Evolutionary conservation across 2,113 vertebrate species (phyloP).

Genomic region (Paramormyrops kingsleyae): DNA sequence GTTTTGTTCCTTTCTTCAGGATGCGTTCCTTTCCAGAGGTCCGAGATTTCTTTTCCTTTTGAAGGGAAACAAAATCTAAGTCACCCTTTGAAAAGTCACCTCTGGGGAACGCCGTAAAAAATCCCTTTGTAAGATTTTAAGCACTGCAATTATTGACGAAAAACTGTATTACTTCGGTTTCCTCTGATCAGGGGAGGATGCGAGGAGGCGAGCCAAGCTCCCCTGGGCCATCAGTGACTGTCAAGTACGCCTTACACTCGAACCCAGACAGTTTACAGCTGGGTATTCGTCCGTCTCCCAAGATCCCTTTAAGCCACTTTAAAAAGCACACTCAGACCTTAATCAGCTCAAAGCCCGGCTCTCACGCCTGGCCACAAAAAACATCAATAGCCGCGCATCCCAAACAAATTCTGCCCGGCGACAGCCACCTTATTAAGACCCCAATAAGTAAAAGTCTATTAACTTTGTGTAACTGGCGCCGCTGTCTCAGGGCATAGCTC

Average conservation of each 20-base stretch:
- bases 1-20: not conserved
- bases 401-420: constrained; percentile 79
- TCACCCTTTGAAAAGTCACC: constrained; percentile 71
- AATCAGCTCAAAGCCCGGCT: constrained; percentile 73
- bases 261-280: constrained; percentile 68
- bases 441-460: constrained; percentile 68
- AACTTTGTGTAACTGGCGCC: constrained; percentile 70
- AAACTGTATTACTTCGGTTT: constrained; percentile 67
- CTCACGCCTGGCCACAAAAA: constrained; percentile 65
- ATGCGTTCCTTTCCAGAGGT: constrained; percentile 2
- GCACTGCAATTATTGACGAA: constrained; percentile 73
- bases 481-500: constrained; percentile 61
- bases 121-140: constrained; percentile 77
- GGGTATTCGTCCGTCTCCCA: constrained; percentile 65
- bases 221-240: constrained; percentile 49
- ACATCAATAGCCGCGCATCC: constrained; percentile 80
- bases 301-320: constrained; percentile 72
- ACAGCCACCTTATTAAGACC: constrained; percentile 80
- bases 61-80: constrained; percentile 69
- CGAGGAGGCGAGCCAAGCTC: constrained; percentile 24
- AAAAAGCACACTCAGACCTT: constrained; percentile 78
- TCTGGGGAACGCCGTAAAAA: constrained; percentile 59
- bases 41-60: constrained; percentile 41
- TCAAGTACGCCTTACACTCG: constrained; percentile 69
- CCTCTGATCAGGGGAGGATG: constrained; percentile 54